A percentile compares a stretch with the other conserved stretches of the same genome.
phyloP scores from a whole-genome alignment of 1,140 invertebrate species.

The Asobara japonica region DNA sequence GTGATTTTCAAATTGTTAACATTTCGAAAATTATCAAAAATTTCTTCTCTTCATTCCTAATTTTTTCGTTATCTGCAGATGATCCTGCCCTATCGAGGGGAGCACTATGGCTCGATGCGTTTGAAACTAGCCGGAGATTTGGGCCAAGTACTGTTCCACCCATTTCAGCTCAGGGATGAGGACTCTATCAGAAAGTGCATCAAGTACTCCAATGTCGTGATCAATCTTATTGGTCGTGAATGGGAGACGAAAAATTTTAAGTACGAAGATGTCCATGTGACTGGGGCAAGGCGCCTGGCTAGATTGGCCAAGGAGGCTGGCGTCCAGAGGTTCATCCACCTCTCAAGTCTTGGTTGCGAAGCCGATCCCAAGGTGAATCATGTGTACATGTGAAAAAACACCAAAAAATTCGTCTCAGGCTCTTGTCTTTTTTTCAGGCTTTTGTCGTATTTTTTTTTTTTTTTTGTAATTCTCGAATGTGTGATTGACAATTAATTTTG shows the following conservation, averaged over 20 bases:
- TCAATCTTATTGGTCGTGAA: conserved; percentile 93
- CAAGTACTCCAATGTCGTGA: conserved; percentile 96
- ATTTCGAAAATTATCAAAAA: no score
- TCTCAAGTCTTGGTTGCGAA: conserved; percentile 80
- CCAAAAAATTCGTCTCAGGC: not conserved
- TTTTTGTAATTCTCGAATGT: not conserved
- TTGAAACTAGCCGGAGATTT: conserved; percentile 92
- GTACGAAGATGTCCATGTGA: conserved; percentile 83
- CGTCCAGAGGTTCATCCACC: conserved; percentile 86
- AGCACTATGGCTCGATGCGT: conserved; percentile 79
- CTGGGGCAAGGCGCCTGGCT: conserved; percentile 79
- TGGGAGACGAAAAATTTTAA: conserved; percentile 92
- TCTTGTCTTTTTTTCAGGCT: not conserved
- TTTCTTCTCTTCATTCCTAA: not conserved
- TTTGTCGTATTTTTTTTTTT: not conserved
- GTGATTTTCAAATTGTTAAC: no score
- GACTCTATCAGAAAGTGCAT: conserved; percentile 87
- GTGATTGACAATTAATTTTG: conserved; percentile 1
- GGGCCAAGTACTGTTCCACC: conserved; percentile 94
- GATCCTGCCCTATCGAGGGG: conserved; percentile 91
- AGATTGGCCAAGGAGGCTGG: conserved; percentile 79
- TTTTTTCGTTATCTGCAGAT: conserved; percentile 71
- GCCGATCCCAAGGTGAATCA: conserved; percentile 71
- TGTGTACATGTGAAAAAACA: not conserved
- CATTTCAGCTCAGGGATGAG: conserved; percentile 87